Conservation (phyloP, 2,113 vertebrate genomes). For the Synchiropus splendidus region DNA sequence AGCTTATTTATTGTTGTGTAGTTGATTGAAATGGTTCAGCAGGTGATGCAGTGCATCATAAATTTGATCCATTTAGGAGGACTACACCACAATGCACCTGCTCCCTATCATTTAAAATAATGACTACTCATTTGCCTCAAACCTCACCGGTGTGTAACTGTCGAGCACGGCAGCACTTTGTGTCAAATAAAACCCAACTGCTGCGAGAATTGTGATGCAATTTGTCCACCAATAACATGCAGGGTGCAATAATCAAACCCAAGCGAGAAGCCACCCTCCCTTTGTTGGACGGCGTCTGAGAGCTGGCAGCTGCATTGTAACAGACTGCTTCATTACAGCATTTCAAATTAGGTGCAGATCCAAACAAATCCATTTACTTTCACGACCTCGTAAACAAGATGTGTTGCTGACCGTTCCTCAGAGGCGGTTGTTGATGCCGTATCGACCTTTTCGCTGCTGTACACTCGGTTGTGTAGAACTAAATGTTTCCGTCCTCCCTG, state of each 20-base stretch:
- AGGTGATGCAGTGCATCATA: neutral
- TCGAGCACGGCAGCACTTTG: slow-evolving; percentile 11
- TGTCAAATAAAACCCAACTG: slow-evolving; percentile 24
- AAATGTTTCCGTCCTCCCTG: slow-evolving; percentile 27
- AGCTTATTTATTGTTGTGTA: too few species aligned
- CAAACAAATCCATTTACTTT: slow-evolving; percentile 62
- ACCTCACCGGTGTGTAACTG: slow-evolving; percentile 1
- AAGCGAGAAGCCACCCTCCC: slow-evolving; percentile 11
- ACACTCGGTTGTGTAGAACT: slow-evolving; percentile 23
- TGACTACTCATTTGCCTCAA: slow-evolving; percentile 11
- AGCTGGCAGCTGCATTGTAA: slow-evolving; percentile 50
- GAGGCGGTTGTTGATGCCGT: slow-evolving; percentile 39
- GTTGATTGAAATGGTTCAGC: too few species aligned
- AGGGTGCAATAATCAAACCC: slow-evolving; percentile 17
- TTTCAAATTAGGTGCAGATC: slow-evolving; percentile 60
- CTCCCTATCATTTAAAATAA: slow-evolving; percentile 7
- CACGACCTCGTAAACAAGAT: slow-evolving; percentile 58
- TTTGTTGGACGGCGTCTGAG: slow-evolving; percentile 26
- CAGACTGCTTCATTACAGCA: slow-evolving; percentile 55
- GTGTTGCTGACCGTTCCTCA: slow-evolving; percentile 52
- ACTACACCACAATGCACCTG: slow-evolving; percentile 6
- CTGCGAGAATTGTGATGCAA: slow-evolving; percentile 31
- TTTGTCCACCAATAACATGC: slow-evolving; percentile 32
- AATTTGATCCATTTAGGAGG: neutral
- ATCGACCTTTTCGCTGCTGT: slow-evolving; percentile 42